Conservation (phyloP, 2,888 invertebrate genomes). For the Athalia rosae region DNA sequence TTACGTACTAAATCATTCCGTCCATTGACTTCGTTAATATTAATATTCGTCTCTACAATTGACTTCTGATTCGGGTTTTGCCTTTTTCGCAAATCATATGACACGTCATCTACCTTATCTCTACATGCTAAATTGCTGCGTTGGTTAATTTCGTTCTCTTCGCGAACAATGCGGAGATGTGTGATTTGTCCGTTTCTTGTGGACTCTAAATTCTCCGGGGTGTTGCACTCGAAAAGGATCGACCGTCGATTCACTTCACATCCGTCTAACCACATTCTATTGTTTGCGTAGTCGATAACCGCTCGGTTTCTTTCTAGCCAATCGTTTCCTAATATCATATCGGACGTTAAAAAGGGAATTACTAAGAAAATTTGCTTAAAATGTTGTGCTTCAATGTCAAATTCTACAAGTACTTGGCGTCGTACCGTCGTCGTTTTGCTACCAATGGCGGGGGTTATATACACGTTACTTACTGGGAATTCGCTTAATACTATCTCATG, state of each 20-base stretch:
- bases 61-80: no score
- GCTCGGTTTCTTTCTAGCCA: slow-evolving; percentile 49
- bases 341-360: slow-evolving; percentile 47
- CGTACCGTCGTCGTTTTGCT: slow-evolving; percentile 36
- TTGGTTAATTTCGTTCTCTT: no score
- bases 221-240: slow-evolving; percentile 17
- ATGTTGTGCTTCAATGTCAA: slow-evolving; percentile 25
- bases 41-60: no score
- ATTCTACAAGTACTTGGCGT: slow-evolving; percentile 46
- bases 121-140: no score
- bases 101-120: no score
- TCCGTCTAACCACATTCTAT: neutral
- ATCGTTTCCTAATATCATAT: slow-evolving; percentile 51
- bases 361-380: slow-evolving; percentile 45
- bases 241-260: slow-evolving; percentile 1
- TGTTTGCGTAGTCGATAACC: slow-evolving; percentile 44
- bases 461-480: slow-evolving; percentile 48
- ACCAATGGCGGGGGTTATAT: slow-evolving; percentile 44
- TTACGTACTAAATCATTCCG: no score
- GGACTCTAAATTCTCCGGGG: slow-evolving; percentile 16
- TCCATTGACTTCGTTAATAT: no score
- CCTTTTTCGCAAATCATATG: no score
- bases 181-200: neutral
- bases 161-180: no score
- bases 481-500: slow-evolving; percentile 37